phyloP scores from a whole-genome alignment of 2,888 invertebrate species.

The Temnothorax unifasciatus region DNA sequence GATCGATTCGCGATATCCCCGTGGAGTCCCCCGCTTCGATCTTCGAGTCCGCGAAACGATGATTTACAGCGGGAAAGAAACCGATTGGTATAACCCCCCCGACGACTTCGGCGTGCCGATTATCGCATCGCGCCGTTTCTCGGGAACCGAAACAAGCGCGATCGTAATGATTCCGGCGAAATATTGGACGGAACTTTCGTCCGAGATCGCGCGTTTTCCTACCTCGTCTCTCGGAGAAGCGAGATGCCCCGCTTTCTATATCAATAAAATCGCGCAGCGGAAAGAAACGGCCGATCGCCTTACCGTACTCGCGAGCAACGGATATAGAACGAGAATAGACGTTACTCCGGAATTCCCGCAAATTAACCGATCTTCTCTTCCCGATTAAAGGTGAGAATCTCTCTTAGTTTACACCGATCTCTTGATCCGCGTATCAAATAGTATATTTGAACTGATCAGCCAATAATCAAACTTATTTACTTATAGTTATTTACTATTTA shows the following conservation, averaged over 20 bases:
- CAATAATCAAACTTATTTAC: too few species aligned
- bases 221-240: slow-evolving; percentile 6
- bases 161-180: slow-evolving; percentile 17
- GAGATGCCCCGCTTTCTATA: slow-evolving; percentile 52
- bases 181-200: slow-evolving; percentile 35
- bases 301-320: background rate
- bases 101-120: too few species aligned
- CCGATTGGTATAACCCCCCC: too few species aligned
- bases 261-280: slow-evolving; percentile 53
- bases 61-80: too few species aligned
- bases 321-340: background rate
- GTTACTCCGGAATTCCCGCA: background rate
- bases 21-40: background rate
- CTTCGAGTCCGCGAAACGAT: background rate
- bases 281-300: slow-evolving; percentile 48
- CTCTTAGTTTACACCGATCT: too few species aligned
- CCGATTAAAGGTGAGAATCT: background rate
- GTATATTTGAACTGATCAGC: too few species aligned
- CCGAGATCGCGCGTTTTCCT: slow-evolving; percentile 12
- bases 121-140: background rate
- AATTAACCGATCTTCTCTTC: background rate
- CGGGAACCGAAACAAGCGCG: background rate
- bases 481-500: too few species aligned
- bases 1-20: background rate
- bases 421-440: too few species aligned